Evolutionary conservation across 2,797 vertebrate genomes (phyloP), one percentile per base, ranked within the genome.

Genomic region (Myotis planiceps): DNA sequence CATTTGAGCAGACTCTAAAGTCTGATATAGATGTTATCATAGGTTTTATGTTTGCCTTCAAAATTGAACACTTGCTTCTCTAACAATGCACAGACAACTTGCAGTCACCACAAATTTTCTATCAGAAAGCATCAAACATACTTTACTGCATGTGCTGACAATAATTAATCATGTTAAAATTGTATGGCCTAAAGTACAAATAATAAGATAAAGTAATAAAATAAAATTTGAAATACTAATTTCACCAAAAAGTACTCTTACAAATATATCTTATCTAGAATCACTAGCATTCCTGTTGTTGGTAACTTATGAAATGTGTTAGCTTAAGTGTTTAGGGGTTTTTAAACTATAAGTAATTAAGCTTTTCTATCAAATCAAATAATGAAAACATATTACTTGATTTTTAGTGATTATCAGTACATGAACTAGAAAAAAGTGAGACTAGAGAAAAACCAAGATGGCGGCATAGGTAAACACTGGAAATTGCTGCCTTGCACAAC

Each of bases 141-240:
- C 2, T 16, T 81, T 21, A 66, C 13, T 76, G 34, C 6, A 32
- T 45, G 3, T 32, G 6, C 9, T 71, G 74, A 76, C 6, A 32
- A 16, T 63, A 81, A 49, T 18, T 19, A n/a, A 25, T 80, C 25
- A 79, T 72, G 10, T 69, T 80, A 91, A 94, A 84, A 71, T 51
- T 78, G 6, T 75, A n/a, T 78, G 18, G 6, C 0, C 15, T 88
- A 12, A 69, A 34, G 58, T 60, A 65, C 10, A 80, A 84, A 60
- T 82, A 19, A 39, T 76, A 72, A 90, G 27, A 79, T 88, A 58
- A 96, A 88, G 47, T 39, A 74, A 80, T 82, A 89, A 63, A 60
- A 53, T 87, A 47, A 76, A 88, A 45, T 72, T 68, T 69, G 18
- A 85, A 71, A 74, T 66, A 4, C 3, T 45, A 86, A 42, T 63